Conservation (phyloP, 2,888 invertebrate genomes). For the Malthinus seriepunctatus region DNA sequence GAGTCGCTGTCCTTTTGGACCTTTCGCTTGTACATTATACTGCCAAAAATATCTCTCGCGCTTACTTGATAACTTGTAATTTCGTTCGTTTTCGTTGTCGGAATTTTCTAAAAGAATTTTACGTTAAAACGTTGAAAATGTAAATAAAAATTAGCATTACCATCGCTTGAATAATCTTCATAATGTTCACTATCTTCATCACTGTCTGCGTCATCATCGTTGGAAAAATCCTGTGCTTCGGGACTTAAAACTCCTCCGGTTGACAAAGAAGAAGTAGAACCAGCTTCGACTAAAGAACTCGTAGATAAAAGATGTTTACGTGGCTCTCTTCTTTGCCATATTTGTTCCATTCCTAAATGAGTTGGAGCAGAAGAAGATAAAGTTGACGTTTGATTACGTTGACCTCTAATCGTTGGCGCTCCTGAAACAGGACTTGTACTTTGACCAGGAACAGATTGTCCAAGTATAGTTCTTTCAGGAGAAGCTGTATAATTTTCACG, state of each 20-base stretch:
- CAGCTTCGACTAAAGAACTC: slow-evolving; percentile 82
- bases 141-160: slow-evolving; percentile 46
- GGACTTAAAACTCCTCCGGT: slow-evolving; percentile 84
- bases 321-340: slow-evolving; percentile 87
- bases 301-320: slow-evolving; percentile 84
- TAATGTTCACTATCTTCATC: slow-evolving; percentile 87
- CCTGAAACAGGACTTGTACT: slow-evolving; percentile 52
- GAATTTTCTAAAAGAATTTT: slow-evolving; percentile 57
- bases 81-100: slow-evolving; percentile 65
- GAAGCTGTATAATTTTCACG: slow-evolving; percentile 61
- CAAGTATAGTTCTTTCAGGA: slow-evolving; percentile 61
- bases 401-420: slow-evolving; percentile 20
- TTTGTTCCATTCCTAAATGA: slow-evolving; percentile 78
- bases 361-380: slow-evolving; percentile 88
- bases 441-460: slow-evolving; percentile 66
- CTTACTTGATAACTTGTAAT: slow-evolving; percentile 55
- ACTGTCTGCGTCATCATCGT: slow-evolving; percentile 83
- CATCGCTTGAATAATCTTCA: slow-evolving; percentile 83
- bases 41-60: slow-evolving; percentile 96
- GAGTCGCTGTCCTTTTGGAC: slow-evolving; percentile 91
- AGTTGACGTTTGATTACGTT: slow-evolving; percentile 59
- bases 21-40: slow-evolving; percentile 97
- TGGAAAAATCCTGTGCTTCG: slow-evolving; percentile 76
- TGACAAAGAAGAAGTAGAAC: slow-evolving; percentile 81
- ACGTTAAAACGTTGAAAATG: background rate